A percentile compares a stretch with the other conserved stretches of the same genome.
These are phyloP conservation scores for Sapayoa aenigma DNA, from an alignment of 2,113 vertebrate species.

Conservation along the genomic window DNA sequence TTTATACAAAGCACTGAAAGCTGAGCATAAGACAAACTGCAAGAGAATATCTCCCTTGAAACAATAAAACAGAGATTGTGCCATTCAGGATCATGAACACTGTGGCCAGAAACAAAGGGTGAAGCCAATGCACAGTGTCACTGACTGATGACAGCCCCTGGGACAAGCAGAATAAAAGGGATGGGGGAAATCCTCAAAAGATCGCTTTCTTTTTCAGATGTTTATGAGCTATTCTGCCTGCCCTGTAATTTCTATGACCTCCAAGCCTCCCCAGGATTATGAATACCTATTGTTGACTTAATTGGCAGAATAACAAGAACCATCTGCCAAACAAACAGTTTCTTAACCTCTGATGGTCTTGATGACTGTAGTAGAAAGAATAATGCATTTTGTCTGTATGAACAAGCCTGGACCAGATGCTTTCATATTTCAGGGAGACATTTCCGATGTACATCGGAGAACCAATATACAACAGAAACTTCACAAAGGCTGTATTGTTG, in stretches of 20 bases:
- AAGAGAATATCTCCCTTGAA: neutral
- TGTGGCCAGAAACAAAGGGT: neutral
- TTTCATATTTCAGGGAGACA: neutral
- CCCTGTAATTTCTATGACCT: constrained; percentile 20
- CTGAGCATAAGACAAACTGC: neutral
- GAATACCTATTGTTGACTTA: constrained; percentile 57
- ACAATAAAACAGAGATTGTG: neutral
- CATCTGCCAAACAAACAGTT: constrained; percentile 41
- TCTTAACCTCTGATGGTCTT: constrained; percentile 28
- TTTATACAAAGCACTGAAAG: neutral
- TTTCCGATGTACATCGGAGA: neutral
- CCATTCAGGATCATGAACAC: neutral
- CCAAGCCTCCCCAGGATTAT: constrained; percentile 15
- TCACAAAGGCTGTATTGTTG: neutral
- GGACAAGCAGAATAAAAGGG: constrained; percentile 2
- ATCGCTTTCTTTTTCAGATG: neutral
- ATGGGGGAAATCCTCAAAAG: neutral
- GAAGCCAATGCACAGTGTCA: neutral
- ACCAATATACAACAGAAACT: neutral
- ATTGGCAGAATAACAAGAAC: constrained; percentile 49
- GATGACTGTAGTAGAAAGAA: neutral
- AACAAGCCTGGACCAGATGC: neutral
- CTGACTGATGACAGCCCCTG: neutral
- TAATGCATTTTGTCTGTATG: neutral
- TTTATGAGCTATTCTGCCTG: constrained; percentile 14